These are phyloP conservation scores for Caenorhabditis uteleia DNA, from an alignment of 2,888 invertebrate species.

Conservation along the genomic window DNA sequence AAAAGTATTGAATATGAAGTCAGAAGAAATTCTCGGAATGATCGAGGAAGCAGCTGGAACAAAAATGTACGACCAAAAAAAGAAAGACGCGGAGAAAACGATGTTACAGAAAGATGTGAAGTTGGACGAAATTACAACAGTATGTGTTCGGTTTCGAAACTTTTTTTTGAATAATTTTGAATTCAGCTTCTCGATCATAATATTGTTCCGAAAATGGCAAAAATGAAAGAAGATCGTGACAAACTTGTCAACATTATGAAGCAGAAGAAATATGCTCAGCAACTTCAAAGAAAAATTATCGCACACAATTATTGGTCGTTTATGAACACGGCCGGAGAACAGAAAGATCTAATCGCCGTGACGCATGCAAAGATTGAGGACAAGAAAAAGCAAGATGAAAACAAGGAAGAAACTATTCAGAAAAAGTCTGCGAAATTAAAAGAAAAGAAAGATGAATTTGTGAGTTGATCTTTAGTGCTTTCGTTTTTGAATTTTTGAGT, in stretches of 20 bases:
- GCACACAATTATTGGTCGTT: conserved; percentile 18
- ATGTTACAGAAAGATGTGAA: conserved; percentile 92
- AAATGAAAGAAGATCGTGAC: conserved; percentile 81
- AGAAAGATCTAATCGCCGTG: neutral
- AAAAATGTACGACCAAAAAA: conserved; percentile 92
- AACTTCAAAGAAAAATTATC: conserved; percentile 12
- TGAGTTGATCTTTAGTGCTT: neutral
- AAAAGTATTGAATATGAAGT: conserved; percentile 98
- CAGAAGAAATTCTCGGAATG: conserved; percentile 93
- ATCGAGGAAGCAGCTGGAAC: conserved; percentile 99
- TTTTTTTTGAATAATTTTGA: too few relatives aligned
- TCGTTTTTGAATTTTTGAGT: neutral
- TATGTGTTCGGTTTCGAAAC: conserved; percentile 12
- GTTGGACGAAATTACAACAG: conserved; percentile 79
- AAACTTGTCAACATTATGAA: conserved; percentile 83
- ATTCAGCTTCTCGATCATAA: conserved; percentile 8
- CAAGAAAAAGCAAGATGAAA: neutral
- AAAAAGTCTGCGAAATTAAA: conserved; percentile 66
- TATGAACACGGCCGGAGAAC: neutral
- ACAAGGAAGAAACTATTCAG: conserved; percentile 69
- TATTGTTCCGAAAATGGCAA: conserved; percentile 76
- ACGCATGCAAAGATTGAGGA: neutral
- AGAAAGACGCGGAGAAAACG: conserved; percentile 82
- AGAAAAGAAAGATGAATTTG: conserved; percentile 15
- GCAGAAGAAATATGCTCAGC: conserved; percentile 12